Evolutionary conservation across 2,888 invertebrate genomes (phyloP), one percentile per base, ranked within the genome.

Genomic region (Pycnomerus fuliginosus): DNA sequence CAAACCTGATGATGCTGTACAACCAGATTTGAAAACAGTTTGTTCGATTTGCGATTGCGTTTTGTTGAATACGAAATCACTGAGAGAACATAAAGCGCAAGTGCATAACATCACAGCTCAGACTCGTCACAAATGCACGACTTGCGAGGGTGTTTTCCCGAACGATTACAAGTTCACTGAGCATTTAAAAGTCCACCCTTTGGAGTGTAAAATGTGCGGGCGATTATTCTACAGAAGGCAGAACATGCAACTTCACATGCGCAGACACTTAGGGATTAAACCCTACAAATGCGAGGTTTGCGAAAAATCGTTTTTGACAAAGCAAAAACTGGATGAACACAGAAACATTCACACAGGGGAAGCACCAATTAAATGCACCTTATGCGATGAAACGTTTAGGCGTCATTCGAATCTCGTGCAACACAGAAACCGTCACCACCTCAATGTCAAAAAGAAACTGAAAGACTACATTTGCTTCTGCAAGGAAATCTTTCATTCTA

Each of bases 391-490:
- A 65, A 82, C 84, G 41, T 92, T 92, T 72, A 80, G 86, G 36
- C 77, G 90, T 3, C 86, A 89, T 71, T 90, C 90, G 52, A 91
- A 90, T 71, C 78, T 91, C 68, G 85, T 89, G 28, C 90, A 90
- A 66, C 90, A 91, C 70, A 82, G 87, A 43, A 86, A 89, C 68
- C 78, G 83, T 0, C 84, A 87, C 62, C 90, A 91, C 73, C 75
- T 84, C 25, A 81, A 84, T 54, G 77, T 85, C 65, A 84, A 85
- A 65, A 78, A 80, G 48, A 85, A 84, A 58, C 74, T 79, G 12
- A 83, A 82, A 39, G 71, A 72, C 51, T 72, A 67, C 45, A 64
- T 71, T 22, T 72, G 71, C 52, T 61, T 56, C 32, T 90, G 90
- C 71, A 90, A 90, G 24, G 85, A 85, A 55, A 82, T 90, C 43